Base-by-base conservation (phyloP, 2,888 invertebrate genomes). In the Athalia cordata region DNA sequence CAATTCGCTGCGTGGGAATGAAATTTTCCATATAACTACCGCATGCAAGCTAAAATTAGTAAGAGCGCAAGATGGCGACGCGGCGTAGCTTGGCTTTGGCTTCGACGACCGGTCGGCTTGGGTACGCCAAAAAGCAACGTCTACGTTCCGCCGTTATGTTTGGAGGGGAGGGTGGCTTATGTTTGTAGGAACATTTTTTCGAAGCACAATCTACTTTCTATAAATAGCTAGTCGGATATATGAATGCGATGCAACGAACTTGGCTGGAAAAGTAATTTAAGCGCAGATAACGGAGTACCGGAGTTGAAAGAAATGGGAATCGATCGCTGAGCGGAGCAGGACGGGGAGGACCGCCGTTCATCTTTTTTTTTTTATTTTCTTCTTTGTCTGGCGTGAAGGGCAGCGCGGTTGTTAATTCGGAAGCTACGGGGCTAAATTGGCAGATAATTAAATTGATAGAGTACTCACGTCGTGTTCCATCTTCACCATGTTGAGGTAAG, bases 391-490 rank as follows among this genome's bases (percentile, higher is more conserved):
- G 29, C 29, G 29, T 29, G 29, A 29, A 29, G 6, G 7, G 6
- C 7, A 6, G 43, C 5, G n/a, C 66, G 6, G 65, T 47, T 49
- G 4, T 3, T 49, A n/a, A 47, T 55, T 52, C 5, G 13, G 15
- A 3, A 67, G 43, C 45, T 15, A 9, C 68, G 29, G n/a, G 5
- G 7, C 11, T 3, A 52, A 59, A 49, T 8, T 47, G n/a, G 7
- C 29, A 3, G 29, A 47, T 4, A 49, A 29, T 49, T 0, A 43
- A 4, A 52, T 9, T 29, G 4, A 29, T 29, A 29, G 64, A 62
- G 9, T 67, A 86, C 87, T 86, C 77, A 87, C 88, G 79, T 89
- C 89, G 77, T 89, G 89, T 15, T 89, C 89, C 89, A 89, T 88
- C 79, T 89, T 89, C 78, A 89, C 89, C 89, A 89, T 89, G 83